phyloP scores from a whole-genome alignment of 2,113 vertebrate genomes.

The Martes martes region DNA sequence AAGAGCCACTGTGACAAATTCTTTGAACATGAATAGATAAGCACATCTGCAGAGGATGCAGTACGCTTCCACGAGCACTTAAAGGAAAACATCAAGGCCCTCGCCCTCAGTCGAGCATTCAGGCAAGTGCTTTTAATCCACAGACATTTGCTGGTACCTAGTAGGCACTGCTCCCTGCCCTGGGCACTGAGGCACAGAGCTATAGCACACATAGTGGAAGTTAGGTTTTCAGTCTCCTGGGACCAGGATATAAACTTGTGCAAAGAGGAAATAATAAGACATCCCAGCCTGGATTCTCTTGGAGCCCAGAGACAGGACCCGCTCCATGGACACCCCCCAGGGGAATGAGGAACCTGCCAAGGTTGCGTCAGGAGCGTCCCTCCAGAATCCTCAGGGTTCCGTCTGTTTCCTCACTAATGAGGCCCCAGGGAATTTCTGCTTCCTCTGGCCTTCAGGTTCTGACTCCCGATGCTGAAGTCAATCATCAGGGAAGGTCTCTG shows the following conservation, averaged over 20 bases:
- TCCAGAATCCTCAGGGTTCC: not conserved
- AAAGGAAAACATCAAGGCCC: not conserved
- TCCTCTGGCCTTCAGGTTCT: not conserved
- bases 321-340: not conserved
- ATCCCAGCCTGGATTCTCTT: not conserved
- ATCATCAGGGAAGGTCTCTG: not conserved
- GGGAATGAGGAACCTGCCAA: not conserved
- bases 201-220: not conserved
- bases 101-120: not conserved
- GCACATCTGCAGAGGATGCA: too few relatives aligned
- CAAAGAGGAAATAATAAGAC: not conserved
- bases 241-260: not conserved
- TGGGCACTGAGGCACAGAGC: not conserved
- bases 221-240: not conserved
- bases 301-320: not conserved
- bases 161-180: not conserved
- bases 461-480: not conserved
- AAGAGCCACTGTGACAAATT: not conserved
- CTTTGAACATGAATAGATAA: not conserved
- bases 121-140: not conserved
- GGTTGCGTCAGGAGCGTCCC: fast-evolving
- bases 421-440: not conserved
- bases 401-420: not conserved
- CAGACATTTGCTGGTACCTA: not conserved
- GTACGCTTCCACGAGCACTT: not conserved